These are phyloP conservation scores for Formica selysi DNA, from an alignment of 1,140 invertebrate genomes.

Conservation along the genomic window DNA sequence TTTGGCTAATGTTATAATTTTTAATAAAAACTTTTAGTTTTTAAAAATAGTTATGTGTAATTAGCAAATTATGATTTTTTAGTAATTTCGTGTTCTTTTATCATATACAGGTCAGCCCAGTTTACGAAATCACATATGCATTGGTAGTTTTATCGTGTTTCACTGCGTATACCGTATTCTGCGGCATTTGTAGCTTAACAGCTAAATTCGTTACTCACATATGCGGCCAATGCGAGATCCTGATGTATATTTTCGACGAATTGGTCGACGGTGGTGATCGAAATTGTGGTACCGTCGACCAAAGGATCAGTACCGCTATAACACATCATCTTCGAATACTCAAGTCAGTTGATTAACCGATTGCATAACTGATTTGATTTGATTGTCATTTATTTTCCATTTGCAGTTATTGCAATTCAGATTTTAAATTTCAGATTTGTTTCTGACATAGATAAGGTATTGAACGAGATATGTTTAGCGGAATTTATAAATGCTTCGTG, in stretches of 20 bases:
- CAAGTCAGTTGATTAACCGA: background rate
- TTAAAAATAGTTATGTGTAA: background rate
- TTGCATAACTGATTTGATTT: too few species aligned
- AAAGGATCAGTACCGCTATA: slow-evolving; percentile 12
- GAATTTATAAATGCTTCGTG: slow-evolving; percentile 23
- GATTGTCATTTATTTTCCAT: too few species aligned
- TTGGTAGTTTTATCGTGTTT: slow-evolving; percentile 28
- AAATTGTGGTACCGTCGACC: background rate
- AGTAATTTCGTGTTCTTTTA: background rate
- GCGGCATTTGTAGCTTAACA: slow-evolving; percentile 16
- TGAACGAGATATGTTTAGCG: slow-evolving; percentile 34
- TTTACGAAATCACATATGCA: slow-evolving; percentile 63
- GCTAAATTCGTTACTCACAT: slow-evolving; percentile 6
- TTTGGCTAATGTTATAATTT: background rate
- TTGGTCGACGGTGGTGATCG: background rate
- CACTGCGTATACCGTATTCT: slow-evolving; percentile 35
- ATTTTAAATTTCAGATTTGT: slow-evolving; percentile 23
- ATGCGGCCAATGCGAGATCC: slow-evolving; percentile 15
- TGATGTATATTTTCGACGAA: background rate
- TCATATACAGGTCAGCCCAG: slow-evolving; percentile 32
- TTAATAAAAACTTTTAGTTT: background rate
- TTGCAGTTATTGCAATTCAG: background rate
- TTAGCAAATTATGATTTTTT: background rate
- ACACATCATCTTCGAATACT: slow-evolving; percentile 8
- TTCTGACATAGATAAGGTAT: background rate